phyloP scores from a whole-genome alignment of 2,797 vertebrate species.

The Mastacembelus armatus region DNA sequence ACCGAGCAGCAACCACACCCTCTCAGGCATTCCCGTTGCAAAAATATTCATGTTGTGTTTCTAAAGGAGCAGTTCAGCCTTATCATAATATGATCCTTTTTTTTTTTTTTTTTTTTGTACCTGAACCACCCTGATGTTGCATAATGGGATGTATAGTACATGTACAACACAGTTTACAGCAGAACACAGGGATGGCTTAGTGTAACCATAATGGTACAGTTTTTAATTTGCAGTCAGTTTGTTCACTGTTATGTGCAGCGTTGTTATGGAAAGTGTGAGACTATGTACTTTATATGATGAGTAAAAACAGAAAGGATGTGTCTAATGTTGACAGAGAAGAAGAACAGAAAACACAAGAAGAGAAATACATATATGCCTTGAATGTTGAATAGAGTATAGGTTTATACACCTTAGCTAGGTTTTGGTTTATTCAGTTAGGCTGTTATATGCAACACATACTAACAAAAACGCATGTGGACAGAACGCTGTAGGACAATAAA shows the following conservation, averaged over 20 bases:
- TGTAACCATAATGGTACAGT: background rate
- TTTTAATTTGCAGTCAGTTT: background rate
- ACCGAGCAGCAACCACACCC: conserved; percentile 73
- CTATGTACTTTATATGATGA: background rate
- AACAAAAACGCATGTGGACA: background rate
- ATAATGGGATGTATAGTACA: background rate
- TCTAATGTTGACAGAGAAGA: background rate
- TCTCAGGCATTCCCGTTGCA: conserved; percentile 75
- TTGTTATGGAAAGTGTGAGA: background rate
- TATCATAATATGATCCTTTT: conserved; percentile 18
- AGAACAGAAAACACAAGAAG: no score
- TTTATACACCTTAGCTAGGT: background rate
- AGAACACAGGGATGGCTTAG: background rate
- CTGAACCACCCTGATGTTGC: conserved; percentile 1
- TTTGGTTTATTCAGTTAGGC: background rate
- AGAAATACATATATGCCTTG: background rate
- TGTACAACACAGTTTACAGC: background rate
- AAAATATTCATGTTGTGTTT: conserved; percentile 65
- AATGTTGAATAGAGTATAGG: background rate
- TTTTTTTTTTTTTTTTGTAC: conserved; percentile 17
- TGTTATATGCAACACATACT: no score
- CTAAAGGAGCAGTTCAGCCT: conserved; percentile 48
- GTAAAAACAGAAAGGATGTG: background rate
- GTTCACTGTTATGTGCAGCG: background rate
- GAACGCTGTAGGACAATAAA: background rate